Base-by-base conservation (phyloP, 2,797 vertebrate genomes). In the Alfaro cultratus region DNA sequence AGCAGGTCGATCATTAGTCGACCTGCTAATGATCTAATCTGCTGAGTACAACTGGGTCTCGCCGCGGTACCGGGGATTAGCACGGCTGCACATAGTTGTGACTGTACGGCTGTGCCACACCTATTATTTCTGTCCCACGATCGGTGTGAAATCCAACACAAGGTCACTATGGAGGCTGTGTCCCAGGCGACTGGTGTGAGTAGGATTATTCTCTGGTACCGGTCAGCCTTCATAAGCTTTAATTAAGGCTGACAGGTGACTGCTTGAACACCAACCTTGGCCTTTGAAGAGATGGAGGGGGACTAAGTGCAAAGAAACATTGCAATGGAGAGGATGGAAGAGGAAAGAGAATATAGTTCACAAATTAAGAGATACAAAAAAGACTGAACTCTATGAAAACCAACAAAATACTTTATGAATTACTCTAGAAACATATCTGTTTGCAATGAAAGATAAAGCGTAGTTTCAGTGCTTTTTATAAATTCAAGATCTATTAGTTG, bases 161-260 rank as follows among this genome's bases (percentile, higher is more conserved):
- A 94, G 94, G 95, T 95, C 93, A 95, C 68, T 79, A 85, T 85
- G 49, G 80, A 93, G 79, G 60, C 90, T 84, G 68, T 86, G 88
- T 90, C 81, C 86, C 86, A 67, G 85, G 79, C 49, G 80, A 84
- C 73, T 70, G 74, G 86, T 9, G 57, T 9, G 67, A 86, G 80
- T 72, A 77, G 92, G 95, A 95, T 95, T 94, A 94, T 88, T 91
- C 74, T 64, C 76, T 82, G 75, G 77, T 76, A 87, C 86, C 62
- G 76, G 73, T 94, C 85, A 86, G 74, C 18, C n/a, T 73, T 85
- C 79, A 73, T 93, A 94, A 93, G 79, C 92, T 93, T 82, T 91
- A 91, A 94, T 94, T 92, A 87, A 91, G 88, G 88, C 79, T 83
- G 93, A 90, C 91, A 94, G 85, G 91, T 88, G 86, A 90, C 79